Evolutionary conservation across 2,113 vertebrate species (phyloP), one percentile per base, ranked within the genome.

Genomic region (Entosphenus tridentatus): DNA sequence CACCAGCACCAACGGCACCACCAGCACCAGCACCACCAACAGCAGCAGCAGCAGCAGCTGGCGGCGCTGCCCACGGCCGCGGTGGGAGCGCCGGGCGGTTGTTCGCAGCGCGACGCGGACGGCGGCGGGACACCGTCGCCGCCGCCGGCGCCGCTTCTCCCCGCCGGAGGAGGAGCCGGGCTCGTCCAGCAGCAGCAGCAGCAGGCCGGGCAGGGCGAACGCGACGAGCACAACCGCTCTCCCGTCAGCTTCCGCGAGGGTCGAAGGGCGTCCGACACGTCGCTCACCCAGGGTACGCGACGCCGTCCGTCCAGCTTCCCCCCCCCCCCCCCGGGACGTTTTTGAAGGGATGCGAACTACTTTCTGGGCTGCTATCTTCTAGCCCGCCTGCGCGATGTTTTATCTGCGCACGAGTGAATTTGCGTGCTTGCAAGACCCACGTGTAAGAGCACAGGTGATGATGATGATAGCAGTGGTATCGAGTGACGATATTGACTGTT

Each of bases 201-300:
- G 39, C 39, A 39, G 39, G 39, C 39, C 39, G 39, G 39, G 39
- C 62, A 65, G 21, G 21, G 8, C n/a, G 62, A 87, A 55, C 80
- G 92, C 6, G 92, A 98, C 74, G 75, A 80, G 1, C 89, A 96
- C 76, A 97, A 96, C 75, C 86, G 88, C 69, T 98, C 93, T 0
- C 92, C 93, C 0, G 86, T 97, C 76, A 96, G 93, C 77, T 98
- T 98, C 82, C 78, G 93, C 57, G 93, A 98, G 76, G 93, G 93
- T 9, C 87, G 92, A 56, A 75, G 93, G 1, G 93, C 93, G 1
- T 98, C 93, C 0, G 93, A 98, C 72, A 98, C 93, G 3, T 98
- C 93, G 58, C 86, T 98, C 55, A 98, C 92, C 0, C 89, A 98
- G 86, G 93, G 93, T 92, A 54, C 4, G 56, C 10, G 1, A 3